Conservation (phyloP, 2,888 invertebrate genomes). For the Andrena dorsata region DNA sequence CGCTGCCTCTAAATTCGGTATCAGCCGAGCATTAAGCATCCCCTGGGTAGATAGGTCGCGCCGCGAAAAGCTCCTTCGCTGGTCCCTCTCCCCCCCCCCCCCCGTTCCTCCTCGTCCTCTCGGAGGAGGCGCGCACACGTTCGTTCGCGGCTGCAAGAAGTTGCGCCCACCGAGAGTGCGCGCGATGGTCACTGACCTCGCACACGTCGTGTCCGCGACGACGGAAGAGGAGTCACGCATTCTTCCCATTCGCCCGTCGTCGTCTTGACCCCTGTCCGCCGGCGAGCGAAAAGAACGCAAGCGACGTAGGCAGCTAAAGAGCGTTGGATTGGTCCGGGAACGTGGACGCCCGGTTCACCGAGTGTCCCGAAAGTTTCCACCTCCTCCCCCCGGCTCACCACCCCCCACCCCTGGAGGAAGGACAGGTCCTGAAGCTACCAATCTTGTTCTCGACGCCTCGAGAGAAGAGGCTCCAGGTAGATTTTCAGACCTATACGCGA, state of each 20-base stretch:
- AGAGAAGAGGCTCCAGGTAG: not conserved
- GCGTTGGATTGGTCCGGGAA: conserved; percentile 62
- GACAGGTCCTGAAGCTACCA: not conserved
- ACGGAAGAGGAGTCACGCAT: conserved; percentile 74
- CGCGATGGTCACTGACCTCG: conserved; percentile 80
- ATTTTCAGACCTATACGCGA: not conserved
- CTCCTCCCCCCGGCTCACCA: not conserved
- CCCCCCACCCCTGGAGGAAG: too few species aligned
- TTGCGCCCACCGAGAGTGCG: conserved; percentile 69
- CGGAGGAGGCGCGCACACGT: conserved; percentile 23
- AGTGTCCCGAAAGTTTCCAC: conserved; percentile 21
- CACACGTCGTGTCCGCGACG: conserved; percentile 76
- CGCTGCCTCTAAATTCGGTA: conserved; percentile 68
- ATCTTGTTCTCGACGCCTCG: not conserved
- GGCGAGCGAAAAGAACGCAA: conserved; percentile 66
- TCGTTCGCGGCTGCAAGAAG: conserved; percentile 62
- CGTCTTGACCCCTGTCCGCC: conserved; percentile 69
- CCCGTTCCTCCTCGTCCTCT: conserved; percentile 39
- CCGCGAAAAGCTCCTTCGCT: conserved; percentile 28
- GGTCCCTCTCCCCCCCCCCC: conserved; percentile 32
- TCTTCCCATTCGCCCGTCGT: conserved; percentile 73
- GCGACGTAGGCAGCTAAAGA: conserved; percentile 38
- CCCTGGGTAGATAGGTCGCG: conserved; percentile 48
- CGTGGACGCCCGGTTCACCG: conserved; percentile 25
- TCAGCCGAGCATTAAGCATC: conserved; percentile 67